Base-by-base conservation (phyloP, 2,797 vertebrate genomes). In the Sebastolobus alascanus region DNA sequence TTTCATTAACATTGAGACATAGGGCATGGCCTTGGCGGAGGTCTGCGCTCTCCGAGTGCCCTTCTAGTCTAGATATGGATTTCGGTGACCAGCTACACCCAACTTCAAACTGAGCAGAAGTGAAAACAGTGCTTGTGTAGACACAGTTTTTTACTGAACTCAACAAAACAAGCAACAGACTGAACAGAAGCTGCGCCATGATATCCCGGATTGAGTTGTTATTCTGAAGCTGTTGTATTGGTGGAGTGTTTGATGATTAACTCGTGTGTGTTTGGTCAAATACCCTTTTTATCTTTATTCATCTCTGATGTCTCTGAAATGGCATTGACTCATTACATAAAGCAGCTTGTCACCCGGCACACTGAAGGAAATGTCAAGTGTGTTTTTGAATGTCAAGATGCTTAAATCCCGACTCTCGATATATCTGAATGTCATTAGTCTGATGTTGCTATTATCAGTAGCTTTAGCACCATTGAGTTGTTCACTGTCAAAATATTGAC, bases 291-390 rank as follows among this genome's bases (percentile, higher is more conserved):
- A 54, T 22, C 52, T 54, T 35, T 37, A 78, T 79, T 46, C 40
- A 25, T 74, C 22, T 70, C 33, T 63, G 33, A 68, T 64, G 56
- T 67, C 10, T 72, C 12, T 73, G 69, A 82, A 80, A 77, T 68
- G 22, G 29, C 56, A 65, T 63, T 75, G 74, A 72, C 58, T 89
- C 46, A 58, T 73, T 54, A 67, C 71, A 75, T 59, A 72, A 71
- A 80, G 79, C 63, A 60, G 20, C 72, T 81, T 74, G 67, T 84
- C 66, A 76, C 38, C 38, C 8, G 27, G 10, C 54, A 68, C 52
- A 61, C 14, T 68, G 59, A 77, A 58, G 54, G 37, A 89, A 90
- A 86, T 89, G 84, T 92, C 69, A 91, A 81, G 68, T 86, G 79
- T 73, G 71, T 80, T 88, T 79, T 63, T 75, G 25, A 86, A 90